phyloP scores from a whole-genome alignment of 2,888 invertebrate species.

The Silvanus unidentatus region DNA sequence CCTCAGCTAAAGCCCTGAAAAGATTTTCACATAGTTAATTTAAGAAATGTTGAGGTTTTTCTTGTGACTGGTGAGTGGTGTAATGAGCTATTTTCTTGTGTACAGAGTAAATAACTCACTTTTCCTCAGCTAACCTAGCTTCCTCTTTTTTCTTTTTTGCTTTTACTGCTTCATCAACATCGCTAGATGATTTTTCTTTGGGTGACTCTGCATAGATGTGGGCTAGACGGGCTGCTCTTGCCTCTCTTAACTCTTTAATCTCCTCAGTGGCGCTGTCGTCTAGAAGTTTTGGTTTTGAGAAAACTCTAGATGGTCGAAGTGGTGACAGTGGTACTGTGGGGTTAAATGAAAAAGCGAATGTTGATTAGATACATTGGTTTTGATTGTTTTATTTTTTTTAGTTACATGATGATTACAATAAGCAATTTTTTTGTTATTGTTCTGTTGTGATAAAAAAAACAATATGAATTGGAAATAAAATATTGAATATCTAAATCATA shows the following conservation, averaged over 20 bases:
- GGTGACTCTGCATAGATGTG: slow-evolving; percentile 53
- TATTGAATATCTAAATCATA: too few relatives aligned
- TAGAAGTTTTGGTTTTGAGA: slow-evolving; percentile 51
- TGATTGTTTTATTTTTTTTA: too few relatives aligned
- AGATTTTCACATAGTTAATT: not conserved
- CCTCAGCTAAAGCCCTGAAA: slow-evolving; percentile 52
- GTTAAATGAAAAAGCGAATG: slow-evolving; percentile 5
- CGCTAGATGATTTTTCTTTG: slow-evolving; percentile 22
- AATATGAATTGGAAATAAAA: too few relatives aligned
- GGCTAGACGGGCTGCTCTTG: slow-evolving; percentile 57
- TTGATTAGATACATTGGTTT: slow-evolving; percentile 1
- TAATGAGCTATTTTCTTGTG: not conserved
- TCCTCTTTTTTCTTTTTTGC: slow-evolving; percentile 58
- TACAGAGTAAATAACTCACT: slow-evolving; percentile 40
- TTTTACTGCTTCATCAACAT: slow-evolving; percentile 48
- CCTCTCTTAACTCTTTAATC: slow-evolving; percentile 54
- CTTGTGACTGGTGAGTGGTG: too few relatives aligned
- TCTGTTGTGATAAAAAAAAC: too few relatives aligned
- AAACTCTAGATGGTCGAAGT: slow-evolving; percentile 63
- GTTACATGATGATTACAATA: not conserved
- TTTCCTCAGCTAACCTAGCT: slow-evolving; percentile 57
- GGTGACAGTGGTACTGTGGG: slow-evolving; percentile 52
- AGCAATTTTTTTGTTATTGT: not conserved
- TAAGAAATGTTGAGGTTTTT: too few relatives aligned
- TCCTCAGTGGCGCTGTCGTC: slow-evolving; percentile 44